These are phyloP conservation scores for Urocolius indicus DNA, from an alignment of 2,113 vertebrate genomes.

Conservation along the genomic window DNA sequence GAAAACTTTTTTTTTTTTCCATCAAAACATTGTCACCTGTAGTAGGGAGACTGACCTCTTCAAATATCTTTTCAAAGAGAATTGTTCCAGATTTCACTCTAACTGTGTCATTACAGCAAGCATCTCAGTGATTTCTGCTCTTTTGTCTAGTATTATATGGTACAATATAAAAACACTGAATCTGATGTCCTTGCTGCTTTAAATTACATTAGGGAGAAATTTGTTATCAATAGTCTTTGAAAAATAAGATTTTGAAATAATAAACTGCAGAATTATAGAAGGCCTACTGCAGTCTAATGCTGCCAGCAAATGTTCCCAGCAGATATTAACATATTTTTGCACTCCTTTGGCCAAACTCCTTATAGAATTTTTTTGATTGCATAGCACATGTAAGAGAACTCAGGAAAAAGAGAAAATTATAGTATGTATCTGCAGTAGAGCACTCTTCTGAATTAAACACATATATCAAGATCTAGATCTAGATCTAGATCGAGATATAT, in stretches of 20 bases:
- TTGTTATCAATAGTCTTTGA: not conserved
- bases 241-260: conserved; percentile 16
- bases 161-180: conserved; percentile 10
- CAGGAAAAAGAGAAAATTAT: not conserved
- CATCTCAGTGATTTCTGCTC: not conserved
- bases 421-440: not conserved
- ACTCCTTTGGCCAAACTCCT: not conserved
- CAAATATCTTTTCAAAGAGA: conserved; percentile 11
- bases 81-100: conserved; percentile 29
- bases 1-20: not conserved
- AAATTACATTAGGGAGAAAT: conserved; percentile 17
- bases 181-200: not conserved
- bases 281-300: not conserved
- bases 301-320: not conserved
- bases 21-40: conserved; percentile 19
- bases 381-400: not conserved
- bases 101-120: conserved; percentile 9
- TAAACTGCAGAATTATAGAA: not conserved
- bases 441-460: not conserved
- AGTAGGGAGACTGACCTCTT: conserved; percentile 15
- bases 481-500: too few species aligned
- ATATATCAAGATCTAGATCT: too few species aligned
- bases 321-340: not conserved
- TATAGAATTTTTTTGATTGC: too few species aligned
- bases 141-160: not conserved